These are phyloP conservation scores for Aphis gossypii DNA, from an alignment of 1,140 invertebrate species.

Conservation along the genomic window DNA sequence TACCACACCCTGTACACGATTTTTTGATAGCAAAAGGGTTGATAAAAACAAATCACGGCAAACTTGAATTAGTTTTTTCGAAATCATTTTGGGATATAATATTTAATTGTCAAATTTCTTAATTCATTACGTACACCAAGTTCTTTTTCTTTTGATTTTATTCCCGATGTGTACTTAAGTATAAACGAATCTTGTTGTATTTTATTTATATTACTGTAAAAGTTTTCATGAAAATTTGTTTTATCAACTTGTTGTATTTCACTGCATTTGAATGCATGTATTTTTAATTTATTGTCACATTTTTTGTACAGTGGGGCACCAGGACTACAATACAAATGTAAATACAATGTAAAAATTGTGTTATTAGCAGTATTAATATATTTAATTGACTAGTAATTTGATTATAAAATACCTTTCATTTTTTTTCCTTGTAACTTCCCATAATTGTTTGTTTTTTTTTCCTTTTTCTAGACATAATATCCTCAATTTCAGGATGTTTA, in stretches of 20 bases:
- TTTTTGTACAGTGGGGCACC: slow-evolving; percentile 7
- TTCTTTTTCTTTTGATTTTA: background rate
- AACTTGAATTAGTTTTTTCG: slow-evolving; percentile 14
- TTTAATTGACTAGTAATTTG: slow-evolving; percentile 10
- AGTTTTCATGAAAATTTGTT: background rate
- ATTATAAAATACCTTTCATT: slow-evolving; percentile 30
- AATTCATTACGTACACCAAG: background rate
- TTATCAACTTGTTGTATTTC: background rate
- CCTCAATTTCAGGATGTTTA: slow-evolving; percentile 9
- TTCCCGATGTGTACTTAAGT: slow-evolving; percentile 20
- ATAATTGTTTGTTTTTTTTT: background rate
- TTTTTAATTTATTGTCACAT: background rate
- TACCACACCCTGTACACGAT: slow-evolving; percentile 17
- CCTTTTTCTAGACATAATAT: background rate
- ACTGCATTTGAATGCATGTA: slow-evolving; percentile 6
- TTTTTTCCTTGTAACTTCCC: slow-evolving; percentile 5
- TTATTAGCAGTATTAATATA: background rate
- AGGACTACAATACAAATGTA: slow-evolving; percentile 29
- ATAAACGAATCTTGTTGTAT: background rate
- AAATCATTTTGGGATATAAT: slow-evolving; percentile 15
- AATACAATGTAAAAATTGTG: background rate
- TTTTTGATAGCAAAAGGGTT: background rate
- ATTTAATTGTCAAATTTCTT: slow-evolving; percentile 15
- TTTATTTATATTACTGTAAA: background rate
- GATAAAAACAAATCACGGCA: slow-evolving; percentile 36